Evolutionary conservation across 2,113 vertebrate genomes (phyloP).

Genomic region (Psittacus erithacus): DNA sequence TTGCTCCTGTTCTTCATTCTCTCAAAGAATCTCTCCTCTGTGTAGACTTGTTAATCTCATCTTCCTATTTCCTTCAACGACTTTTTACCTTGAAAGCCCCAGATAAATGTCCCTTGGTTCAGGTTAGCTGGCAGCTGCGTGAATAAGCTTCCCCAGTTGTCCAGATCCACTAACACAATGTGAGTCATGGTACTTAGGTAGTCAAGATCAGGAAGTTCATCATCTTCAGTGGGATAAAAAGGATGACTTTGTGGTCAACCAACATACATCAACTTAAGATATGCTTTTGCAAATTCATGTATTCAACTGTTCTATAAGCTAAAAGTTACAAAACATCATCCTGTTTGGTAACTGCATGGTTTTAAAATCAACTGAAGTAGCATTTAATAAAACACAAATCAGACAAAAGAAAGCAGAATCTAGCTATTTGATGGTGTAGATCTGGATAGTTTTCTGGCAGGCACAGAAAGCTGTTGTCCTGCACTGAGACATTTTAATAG

Average conservation of each 20-base stretch:
- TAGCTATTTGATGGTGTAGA: neutral
- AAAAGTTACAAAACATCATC: neutral
- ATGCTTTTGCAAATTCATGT: neutral
- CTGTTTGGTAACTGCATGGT: neutral
- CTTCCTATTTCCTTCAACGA: neutral
- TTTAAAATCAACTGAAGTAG: neutral
- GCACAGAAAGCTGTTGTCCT: neutral
- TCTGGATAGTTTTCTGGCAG: neutral
- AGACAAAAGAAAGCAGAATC: neutral
- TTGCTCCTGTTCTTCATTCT: neutral
- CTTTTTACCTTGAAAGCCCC: conserved; percentile 85
- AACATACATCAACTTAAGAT: neutral
- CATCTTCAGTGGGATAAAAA: conserved; percentile 55
- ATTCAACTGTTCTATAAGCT: neutral
- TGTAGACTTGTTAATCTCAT: neutral
- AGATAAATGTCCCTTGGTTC: conserved; percentile 85
- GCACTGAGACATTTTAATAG: neutral
- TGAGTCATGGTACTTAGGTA: conserved; percentile 84
- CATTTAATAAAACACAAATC: neutral
- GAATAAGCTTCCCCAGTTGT: conserved; percentile 84
- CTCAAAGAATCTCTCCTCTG: neutral
- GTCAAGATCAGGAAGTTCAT: conserved; percentile 83
- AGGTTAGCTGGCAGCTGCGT: conserved; percentile 78
- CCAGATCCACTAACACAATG: conserved; percentile 84
- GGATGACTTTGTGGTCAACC: neutral